Conservation (phyloP, 2,797 vertebrate genomes). For the Bradypodion ventrale region DNA sequence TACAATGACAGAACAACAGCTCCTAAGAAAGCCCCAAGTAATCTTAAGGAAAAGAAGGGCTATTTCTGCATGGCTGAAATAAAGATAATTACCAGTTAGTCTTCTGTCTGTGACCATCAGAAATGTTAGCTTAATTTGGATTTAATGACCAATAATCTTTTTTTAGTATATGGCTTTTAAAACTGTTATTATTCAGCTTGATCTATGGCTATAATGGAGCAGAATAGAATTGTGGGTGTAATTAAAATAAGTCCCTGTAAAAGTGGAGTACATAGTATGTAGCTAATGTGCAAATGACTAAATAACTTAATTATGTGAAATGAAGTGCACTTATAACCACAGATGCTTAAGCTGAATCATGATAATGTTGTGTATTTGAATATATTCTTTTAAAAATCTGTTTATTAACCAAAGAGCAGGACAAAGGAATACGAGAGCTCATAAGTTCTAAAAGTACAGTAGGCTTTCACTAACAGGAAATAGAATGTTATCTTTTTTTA, state of each 20-base stretch:
- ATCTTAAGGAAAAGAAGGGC: conserved; percentile 56
- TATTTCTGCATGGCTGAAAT: conserved; percentile 48
- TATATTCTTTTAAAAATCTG: conserved; percentile 62
- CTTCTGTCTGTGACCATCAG: conserved; percentile 65
- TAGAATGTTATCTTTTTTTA: no score
- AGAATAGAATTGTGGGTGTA: conserved; percentile 66
- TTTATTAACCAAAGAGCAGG: conserved; percentile 68
- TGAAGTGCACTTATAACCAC: conserved; percentile 77
- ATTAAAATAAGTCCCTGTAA: conserved; percentile 73
- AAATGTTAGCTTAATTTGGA: conserved; percentile 67
- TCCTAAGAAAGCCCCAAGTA: conserved; percentile 24
- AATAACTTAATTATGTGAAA: conserved; percentile 80
- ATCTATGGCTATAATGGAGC: conserved; percentile 71
- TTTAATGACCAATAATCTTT: conserved; percentile 62
- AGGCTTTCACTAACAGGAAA: background rate
- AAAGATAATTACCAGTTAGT: conserved; percentile 58
- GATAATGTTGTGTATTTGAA: conserved; percentile 67
- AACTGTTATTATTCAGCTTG: conserved; percentile 73
- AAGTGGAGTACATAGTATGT: conserved; percentile 70
- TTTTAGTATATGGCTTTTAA: conserved; percentile 67
- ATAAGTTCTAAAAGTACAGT: conserved; percentile 11
- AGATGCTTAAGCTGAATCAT: conserved; percentile 72
- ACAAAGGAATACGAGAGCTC: conserved; percentile 53
- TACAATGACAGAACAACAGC: conserved; percentile 14
- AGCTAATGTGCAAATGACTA: conserved; percentile 80